Base-by-base conservation (phyloP, 2,797 vertebrate genomes). In the Lepilemur ruficaudatus region DNA sequence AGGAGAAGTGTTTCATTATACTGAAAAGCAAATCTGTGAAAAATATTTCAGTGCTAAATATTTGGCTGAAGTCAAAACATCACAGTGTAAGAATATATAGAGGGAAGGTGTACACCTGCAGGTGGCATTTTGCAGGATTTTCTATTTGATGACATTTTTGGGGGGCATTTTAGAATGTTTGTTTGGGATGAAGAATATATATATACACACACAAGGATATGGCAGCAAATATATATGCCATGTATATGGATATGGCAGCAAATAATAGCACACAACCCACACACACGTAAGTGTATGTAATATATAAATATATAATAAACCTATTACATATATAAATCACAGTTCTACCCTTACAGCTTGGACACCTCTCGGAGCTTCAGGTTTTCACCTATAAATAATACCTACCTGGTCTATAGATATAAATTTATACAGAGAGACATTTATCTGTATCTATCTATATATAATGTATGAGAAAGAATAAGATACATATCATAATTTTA, bases 21-120 rank as follows among this genome's bases (percentile, higher is more conserved):
- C 86, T 59, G 48, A 91, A 96, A 95, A 89, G 25, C 7, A 79
- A 61, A 82, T 69, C 46, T 86, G 5, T 92, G 83, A 93, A 88
- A 91, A 55, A 7, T 10, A 23, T 79, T 85, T 92, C 10, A 80
- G 78, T 73, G 86, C 17, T 82, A 85, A 95, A 75, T 89, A 67
- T 69, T 79, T 96, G 41, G 35, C 55, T 63, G 7, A 80, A 79
- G 22, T 75, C 52, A 75, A 89, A 94, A 78, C 6, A 38, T 72
- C n/a, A 57, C 2, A n/a, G 13, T 43, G 23, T 23, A 83, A 88
- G 55, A 79, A 75, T 93, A 32, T 73, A 15, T 35, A 46, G 52
- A 80, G 30, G 25, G 25, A 90, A 20, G 12, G 25, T 73, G 6
- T 50, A 2, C 43, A 72, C 30, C 0, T 76, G 20, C 7, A 76